Evolutionary conservation across 2,113 vertebrate species (phyloP).

Genomic region (Pheucticus melanocephalus): DNA sequence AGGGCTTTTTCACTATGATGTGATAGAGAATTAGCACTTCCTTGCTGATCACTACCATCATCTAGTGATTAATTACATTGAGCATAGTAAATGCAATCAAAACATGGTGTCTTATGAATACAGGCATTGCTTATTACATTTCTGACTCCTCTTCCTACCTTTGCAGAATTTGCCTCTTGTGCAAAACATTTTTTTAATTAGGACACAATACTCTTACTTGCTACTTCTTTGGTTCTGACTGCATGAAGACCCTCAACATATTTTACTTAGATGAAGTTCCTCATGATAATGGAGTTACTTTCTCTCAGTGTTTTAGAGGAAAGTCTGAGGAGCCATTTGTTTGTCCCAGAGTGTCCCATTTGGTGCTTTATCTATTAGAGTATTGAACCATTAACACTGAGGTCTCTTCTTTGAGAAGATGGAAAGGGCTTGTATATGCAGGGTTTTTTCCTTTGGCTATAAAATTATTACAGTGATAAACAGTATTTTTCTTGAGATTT

Average conservation of each 20-base stretch:
- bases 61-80: background rate
- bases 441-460: background rate
- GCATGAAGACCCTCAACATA: background rate
- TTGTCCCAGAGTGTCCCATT: background rate
- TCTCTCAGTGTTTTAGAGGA: background rate
- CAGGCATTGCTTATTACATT: background rate
- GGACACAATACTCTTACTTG: background rate
- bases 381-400: background rate
- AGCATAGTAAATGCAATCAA: background rate
- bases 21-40: background rate
- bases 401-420: background rate
- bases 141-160: background rate
- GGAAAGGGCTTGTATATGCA: background rate
- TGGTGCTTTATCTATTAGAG: background rate
- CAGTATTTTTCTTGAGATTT: background rate
- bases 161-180: background rate
- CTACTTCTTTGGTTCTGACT: background rate
- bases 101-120: background rate
- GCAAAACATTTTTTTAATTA: background rate
- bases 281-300: background rate
- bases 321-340: background rate
- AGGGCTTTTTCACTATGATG: background rate
- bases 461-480: background rate
- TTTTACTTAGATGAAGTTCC: background rate
- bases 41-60: background rate